Percentiles rank a stretch among this genome's conserved stretches.
Conservation (phyloP, 2,888 invertebrate genomes). For the Apamea crenata region DNA sequence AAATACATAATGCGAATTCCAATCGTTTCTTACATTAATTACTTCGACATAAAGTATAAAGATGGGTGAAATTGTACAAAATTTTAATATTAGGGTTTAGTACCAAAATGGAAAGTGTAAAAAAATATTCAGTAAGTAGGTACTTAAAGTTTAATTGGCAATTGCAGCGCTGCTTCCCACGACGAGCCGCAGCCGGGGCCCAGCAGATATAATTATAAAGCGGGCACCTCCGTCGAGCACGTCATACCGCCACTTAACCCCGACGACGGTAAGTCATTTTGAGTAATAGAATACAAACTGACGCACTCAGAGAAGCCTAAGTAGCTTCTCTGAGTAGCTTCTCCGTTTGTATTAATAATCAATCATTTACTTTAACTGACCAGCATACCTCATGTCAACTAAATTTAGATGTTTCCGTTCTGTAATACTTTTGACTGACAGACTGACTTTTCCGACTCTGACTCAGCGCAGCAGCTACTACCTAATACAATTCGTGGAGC, state of each 20-base stretch:
- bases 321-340: neutral
- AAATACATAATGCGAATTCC: neutral
- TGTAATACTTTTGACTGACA: neutral
- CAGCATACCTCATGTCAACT: neutral
- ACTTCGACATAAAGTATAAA: neutral
- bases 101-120: neutral
- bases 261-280: conserved; percentile 73
- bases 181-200: conserved; percentile 78
- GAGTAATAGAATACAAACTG: neutral
- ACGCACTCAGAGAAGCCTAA: neutral
- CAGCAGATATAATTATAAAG: conserved; percentile 70
- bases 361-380: neutral
- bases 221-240: conserved; percentile 79
- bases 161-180: conserved; percentile 78
- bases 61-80: neutral
- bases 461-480: no score
- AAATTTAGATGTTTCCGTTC: neutral
- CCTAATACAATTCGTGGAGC: neutral
- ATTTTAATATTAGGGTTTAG: neutral
- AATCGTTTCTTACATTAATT: conserved; percentile 3
- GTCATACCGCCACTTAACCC: conserved; percentile 73
- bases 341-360: neutral
- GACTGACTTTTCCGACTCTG: neutral
- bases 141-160: conserved; percentile 10
- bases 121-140: neutral